phyloP scores from a whole-genome alignment of 2,888 invertebrate species.

The Tenthredo livida region DNA sequence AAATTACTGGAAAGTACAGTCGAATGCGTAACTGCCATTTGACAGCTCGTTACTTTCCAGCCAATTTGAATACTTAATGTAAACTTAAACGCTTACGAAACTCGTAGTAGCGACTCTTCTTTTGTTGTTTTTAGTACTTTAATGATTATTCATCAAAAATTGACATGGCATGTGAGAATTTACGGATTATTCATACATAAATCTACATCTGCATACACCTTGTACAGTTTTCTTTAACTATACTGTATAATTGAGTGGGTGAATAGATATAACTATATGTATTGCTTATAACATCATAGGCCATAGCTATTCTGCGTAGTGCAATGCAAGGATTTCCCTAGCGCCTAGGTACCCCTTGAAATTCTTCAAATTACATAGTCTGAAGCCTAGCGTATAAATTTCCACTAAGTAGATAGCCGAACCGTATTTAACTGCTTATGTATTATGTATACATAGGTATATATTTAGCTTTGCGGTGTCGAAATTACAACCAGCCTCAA shows the following conservation, averaged over 20 bases:
- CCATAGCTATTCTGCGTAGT: not conserved
- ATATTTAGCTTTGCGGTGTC: slow-evolving; percentile 42
- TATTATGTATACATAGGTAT: slow-evolving; percentile 45
- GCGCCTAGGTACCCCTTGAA: not conserved
- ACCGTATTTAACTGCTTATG: slow-evolving; percentile 15
- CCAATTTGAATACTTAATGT: not conserved
- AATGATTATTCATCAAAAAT: not conserved
- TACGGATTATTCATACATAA: not conserved
- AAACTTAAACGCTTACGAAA: not conserved
- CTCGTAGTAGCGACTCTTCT: not conserved
- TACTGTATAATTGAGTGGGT: not conserved
- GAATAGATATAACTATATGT: not conserved
- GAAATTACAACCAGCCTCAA: slow-evolving; percentile 31
- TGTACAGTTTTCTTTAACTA: not conserved
- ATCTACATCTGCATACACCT: not conserved
- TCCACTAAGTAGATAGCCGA: slow-evolving; percentile 25
- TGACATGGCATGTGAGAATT: not conserved
- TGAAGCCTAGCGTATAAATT: slow-evolving; percentile 27
- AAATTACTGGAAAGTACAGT: not conserved
- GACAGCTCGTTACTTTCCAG: not conserved
- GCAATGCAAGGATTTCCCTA: not conserved
- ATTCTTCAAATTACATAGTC: not conserved
- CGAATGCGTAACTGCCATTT: not conserved
- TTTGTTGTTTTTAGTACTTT: not conserved
- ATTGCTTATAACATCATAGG: not conserved